Evolutionary conservation across 2,888 invertebrate species (phyloP).

Genomic region (Tyria jacobaeae): DNA sequence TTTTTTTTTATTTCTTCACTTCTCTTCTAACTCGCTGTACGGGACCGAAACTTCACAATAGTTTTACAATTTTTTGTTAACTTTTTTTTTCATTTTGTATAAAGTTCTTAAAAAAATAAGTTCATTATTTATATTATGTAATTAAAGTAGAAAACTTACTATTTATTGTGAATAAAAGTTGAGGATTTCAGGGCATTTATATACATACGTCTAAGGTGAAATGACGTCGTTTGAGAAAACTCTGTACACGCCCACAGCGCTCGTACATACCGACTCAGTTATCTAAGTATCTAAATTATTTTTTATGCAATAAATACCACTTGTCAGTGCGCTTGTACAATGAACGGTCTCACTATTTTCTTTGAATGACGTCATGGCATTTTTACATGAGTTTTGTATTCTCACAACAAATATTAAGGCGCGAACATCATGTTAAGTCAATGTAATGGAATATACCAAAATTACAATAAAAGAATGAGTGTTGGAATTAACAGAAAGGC

Average conservation of each 20-base stretch:
- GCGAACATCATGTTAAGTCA: conserved; percentile 66
- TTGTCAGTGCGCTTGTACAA: conserved; percentile 13
- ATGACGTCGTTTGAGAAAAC: conserved; percentile 63
- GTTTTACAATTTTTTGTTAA: conserved; percentile 49
- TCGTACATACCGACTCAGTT: conserved; percentile 19
- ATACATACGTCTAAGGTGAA: conserved; percentile 61
- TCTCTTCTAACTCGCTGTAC: conserved; percentile 50
- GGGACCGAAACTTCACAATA: conserved; percentile 63
- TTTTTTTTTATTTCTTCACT: conserved; percentile 43
- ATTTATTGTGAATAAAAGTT: conserved; percentile 76
- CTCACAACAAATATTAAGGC: conserved; percentile 87
- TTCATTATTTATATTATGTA: conserved; percentile 79
- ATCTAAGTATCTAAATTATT: conserved; percentile 39
- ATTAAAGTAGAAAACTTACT: conserved; percentile 76
- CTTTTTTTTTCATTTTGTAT: conserved; percentile 72
- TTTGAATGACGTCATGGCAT: conserved; percentile 65
- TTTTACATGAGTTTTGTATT: conserved; percentile 69
- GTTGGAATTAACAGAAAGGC: conserved; percentile 86
- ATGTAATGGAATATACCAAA: conserved; percentile 80
- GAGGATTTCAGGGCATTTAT: conserved; percentile 69
- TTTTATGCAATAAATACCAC: conserved; percentile 35
- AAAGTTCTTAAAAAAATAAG: conserved; percentile 76
- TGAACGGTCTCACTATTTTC: conserved; percentile 30
- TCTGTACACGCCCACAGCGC: conserved; percentile 28
- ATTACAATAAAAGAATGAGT: conserved; percentile 86